Evolutionary conservation across 2,113 vertebrate species (phyloP).

Genomic region (Melanerpes aurifrons): DNA sequence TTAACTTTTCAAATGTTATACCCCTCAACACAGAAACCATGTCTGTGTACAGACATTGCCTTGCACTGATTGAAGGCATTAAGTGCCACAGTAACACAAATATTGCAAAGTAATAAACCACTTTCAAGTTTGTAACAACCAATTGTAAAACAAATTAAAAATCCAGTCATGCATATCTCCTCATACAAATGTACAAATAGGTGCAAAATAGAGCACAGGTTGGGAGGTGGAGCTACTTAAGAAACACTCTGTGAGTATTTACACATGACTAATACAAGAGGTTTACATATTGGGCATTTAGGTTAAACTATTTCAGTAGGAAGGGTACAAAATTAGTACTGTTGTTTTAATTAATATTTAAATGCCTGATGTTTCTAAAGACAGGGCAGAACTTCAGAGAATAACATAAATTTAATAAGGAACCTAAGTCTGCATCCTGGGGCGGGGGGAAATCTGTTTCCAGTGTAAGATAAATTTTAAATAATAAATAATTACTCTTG

Average conservation of each 20-base stretch:
- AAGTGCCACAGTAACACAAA: neutral
- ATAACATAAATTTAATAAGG: neutral
- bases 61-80: neutral
- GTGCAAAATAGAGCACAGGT: neutral
- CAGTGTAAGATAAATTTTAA: neutral
- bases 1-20: neutral
- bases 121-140: neutral
- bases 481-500: neutral
- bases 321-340: neutral
- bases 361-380: neutral
- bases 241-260: neutral
- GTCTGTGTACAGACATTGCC: neutral
- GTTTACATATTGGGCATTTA: neutral
- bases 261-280: neutral
- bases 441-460: neutral
- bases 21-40: neutral
- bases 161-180: neutral
- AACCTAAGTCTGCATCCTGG: neutral
- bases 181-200: neutral
- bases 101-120: neutral
- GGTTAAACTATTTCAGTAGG: neutral
- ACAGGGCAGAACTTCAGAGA: neutral
- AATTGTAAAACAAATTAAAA: neutral
- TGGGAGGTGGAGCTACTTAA: neutral
- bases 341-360: neutral